Evolutionary conservation across 2,113 vertebrate species (phyloP).

Genomic region (Panthera uncia): DNA sequence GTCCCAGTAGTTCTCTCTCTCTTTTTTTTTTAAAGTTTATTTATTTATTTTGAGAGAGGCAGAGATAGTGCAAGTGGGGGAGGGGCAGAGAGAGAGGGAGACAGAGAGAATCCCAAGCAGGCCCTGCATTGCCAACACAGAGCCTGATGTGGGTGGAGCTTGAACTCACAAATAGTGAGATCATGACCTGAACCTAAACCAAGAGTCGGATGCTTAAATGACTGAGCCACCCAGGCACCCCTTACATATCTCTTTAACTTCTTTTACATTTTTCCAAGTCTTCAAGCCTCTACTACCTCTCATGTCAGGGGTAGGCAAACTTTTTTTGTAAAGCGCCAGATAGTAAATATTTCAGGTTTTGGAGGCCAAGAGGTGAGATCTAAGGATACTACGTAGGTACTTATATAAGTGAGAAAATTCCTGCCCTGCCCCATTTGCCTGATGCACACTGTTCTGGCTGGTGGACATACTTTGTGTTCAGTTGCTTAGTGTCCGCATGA

Average conservation of each 20-base stretch:
- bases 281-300: not conserved
- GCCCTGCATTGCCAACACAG: no score
- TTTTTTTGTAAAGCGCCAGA: not conserved
- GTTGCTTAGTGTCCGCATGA: not conserved
- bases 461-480: not conserved
- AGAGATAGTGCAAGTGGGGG: no score
- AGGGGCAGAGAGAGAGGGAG: no score
- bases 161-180: no score
- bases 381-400: not conserved
- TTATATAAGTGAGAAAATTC: not conserved
- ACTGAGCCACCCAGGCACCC: no score
- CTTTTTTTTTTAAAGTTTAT: no score
- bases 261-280: not conserved
- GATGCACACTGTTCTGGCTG: not conserved
- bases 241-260: not conserved
- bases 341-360: slow-evolving; percentile 25
- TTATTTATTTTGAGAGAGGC: no score
- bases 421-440: not conserved
- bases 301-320: not conserved
- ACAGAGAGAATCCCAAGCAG: no score
- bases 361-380: not conserved
- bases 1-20: no score
- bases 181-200: no score
- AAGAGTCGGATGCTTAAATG: no score
- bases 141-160: no score